phyloP scores from a whole-genome alignment of 2,888 invertebrate genomes.

The Beris chalybata region DNA sequence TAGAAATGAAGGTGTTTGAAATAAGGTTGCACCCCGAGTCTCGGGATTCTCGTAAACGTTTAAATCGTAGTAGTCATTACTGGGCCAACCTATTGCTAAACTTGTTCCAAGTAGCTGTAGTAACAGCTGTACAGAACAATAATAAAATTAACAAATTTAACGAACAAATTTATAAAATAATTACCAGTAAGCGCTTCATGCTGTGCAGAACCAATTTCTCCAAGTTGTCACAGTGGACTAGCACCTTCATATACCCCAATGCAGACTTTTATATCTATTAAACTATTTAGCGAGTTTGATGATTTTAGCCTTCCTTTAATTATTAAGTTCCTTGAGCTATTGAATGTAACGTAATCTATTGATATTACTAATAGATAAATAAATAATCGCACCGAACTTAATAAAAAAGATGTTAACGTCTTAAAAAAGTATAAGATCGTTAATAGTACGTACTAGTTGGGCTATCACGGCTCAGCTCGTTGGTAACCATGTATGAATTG shows the following conservation, averaged over 20 bases:
- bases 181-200: constrained; percentile 14
- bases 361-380: too few relatives aligned
- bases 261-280: constrained; percentile 15
- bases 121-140: background rate
- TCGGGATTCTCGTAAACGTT: background rate
- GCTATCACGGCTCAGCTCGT: too few relatives aligned
- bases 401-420: too few relatives aligned
- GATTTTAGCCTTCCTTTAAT: background rate
- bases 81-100: background rate
- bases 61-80: background rate
- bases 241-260: background rate
- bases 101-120: background rate
- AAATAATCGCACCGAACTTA: too few relatives aligned
- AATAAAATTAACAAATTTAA: background rate
- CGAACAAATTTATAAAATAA: background rate
- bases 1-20: constrained; percentile 2
- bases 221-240: constrained; percentile 1
- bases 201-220: background rate
- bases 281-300: constrained; percentile 13
- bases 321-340: too few relatives aligned
- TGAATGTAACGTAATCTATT: too few relatives aligned
- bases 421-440: too few relatives aligned
- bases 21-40: background rate
- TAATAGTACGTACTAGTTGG: too few relatives aligned
- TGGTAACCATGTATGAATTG: too few relatives aligned